Evolutionary conservation across 2,888 invertebrate genomes (phyloP).

Genomic region (Thumatha senex): DNA sequence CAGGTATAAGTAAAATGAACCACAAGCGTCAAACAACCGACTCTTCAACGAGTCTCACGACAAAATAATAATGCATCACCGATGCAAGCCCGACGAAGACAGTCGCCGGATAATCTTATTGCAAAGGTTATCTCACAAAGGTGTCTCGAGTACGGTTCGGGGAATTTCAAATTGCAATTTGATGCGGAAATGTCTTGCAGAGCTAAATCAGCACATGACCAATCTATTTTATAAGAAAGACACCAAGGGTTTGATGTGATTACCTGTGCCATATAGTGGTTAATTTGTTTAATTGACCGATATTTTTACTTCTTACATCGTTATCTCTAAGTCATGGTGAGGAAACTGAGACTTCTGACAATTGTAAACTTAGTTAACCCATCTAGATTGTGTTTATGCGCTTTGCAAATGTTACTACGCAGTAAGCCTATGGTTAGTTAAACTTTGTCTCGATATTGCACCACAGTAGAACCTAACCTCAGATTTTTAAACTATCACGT

Average conservation of each 20-base stretch:
- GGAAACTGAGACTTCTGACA: too few species aligned
- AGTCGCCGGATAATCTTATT: conserved; percentile 4
- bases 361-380: too few species aligned
- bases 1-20: not conserved
- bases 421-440: too few species aligned
- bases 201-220: not conserved
- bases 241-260: not conserved
- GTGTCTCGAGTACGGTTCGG: conserved; percentile 1
- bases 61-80: conserved; percentile 11
- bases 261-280: not conserved
- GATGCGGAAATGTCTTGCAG: not conserved
- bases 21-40: not conserved
- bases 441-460: too few species aligned
- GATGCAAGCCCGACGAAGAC: not conserved
- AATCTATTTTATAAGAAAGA: not conserved
- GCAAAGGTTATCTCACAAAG: conserved; percentile 7
- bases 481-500: too few species aligned
- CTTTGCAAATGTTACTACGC: too few species aligned
- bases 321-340: too few species aligned
- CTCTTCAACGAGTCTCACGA: conserved; percentile 1
- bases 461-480: too few species aligned
- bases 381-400: too few species aligned
- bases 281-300: not conserved
- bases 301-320: too few species aligned
- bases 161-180: conserved; percentile 10